Conservation (phyloP, 2,113 vertebrate genomes). For the Tupaia tana region DNA sequence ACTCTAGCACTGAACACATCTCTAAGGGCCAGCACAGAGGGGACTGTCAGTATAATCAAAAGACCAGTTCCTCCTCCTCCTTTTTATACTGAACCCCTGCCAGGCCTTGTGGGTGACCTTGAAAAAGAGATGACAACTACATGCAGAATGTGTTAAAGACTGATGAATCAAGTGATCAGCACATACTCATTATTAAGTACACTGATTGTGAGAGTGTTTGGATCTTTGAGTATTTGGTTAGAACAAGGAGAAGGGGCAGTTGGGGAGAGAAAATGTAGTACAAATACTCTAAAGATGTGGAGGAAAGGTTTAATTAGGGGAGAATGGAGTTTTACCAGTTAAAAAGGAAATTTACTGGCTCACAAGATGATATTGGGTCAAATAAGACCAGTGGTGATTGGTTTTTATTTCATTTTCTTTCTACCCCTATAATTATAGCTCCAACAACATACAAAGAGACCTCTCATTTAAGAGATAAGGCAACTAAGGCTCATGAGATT, state of each 20-base stretch:
- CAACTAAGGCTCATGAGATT: slow-evolving; percentile 31
- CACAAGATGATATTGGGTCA: slow-evolving; percentile 9
- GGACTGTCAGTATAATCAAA: not conserved
- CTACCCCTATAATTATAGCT: not conserved
- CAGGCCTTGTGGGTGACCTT: not conserved
- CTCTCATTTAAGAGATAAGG: slow-evolving; percentile 14
- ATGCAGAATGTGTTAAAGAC: not conserved
- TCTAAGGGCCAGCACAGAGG: not conserved
- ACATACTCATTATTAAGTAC: not conserved
- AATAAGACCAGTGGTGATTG: not conserved
- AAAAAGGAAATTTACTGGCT: slow-evolving; percentile 42
- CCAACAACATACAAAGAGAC: not conserved
- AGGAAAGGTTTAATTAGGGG: slow-evolving; percentile 54
- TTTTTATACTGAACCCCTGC: not conserved
- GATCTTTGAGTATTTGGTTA: slow-evolving; percentile 37
- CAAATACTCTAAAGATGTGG: not conserved
- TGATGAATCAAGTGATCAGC: not conserved
- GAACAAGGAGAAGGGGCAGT: slow-evolving; percentile 10
- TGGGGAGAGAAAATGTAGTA: slow-evolving; percentile 21
- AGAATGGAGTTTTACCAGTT: not conserved
- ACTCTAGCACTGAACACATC: not conserved
- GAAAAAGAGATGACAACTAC: not conserved
- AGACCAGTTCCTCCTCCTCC: not conserved
- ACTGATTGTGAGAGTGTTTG: slow-evolving; percentile 1
- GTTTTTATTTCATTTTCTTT: slow-evolving; percentile 15